These are phyloP conservation scores for Paramormyrops hopkinsi DNA, from an alignment of 2,797 vertebrate genomes.

Conservation along the genomic window DNA sequence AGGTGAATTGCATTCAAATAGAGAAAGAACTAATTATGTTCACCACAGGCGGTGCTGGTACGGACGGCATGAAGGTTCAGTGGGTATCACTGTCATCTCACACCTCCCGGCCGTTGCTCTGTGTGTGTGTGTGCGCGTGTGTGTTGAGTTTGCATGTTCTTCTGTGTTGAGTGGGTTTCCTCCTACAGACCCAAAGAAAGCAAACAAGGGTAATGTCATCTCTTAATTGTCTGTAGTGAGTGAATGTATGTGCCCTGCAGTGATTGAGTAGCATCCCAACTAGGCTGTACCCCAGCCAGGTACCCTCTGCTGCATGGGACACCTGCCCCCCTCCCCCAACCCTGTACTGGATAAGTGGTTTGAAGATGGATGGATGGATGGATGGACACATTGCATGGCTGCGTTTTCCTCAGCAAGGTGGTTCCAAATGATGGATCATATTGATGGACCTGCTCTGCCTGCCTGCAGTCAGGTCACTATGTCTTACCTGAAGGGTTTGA, in stretches of 20 bases:
- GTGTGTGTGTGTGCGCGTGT: not conserved
- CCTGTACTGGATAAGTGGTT: not conserved
- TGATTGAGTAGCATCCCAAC: not conserved
- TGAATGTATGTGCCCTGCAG: not conserved
- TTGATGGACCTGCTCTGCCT: not conserved
- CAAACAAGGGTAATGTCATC: not conserved
- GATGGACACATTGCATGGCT: not conserved
- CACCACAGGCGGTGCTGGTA: not conserved
- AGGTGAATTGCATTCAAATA: not conserved
- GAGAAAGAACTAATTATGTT: not conserved
- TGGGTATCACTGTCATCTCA: not conserved
- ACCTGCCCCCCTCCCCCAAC: not conserved
- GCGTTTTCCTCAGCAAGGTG: not conserved
- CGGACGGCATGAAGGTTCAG: not conserved
- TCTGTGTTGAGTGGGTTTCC: not conserved
- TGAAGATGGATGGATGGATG: not conserved
- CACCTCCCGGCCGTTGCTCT: not conserved
- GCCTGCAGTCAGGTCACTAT: not conserved
- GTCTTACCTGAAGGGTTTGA: constrained; percentile 3
- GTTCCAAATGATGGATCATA: not conserved
- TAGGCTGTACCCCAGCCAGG: not conserved
- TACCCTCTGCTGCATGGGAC: not conserved
- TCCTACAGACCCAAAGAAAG: not conserved
- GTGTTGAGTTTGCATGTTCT: not conserved
- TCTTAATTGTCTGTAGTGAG: not conserved